phyloP scores from a whole-genome alignment of 2,888 invertebrate genomes.

The Zygogramma bicolorata region DNA sequence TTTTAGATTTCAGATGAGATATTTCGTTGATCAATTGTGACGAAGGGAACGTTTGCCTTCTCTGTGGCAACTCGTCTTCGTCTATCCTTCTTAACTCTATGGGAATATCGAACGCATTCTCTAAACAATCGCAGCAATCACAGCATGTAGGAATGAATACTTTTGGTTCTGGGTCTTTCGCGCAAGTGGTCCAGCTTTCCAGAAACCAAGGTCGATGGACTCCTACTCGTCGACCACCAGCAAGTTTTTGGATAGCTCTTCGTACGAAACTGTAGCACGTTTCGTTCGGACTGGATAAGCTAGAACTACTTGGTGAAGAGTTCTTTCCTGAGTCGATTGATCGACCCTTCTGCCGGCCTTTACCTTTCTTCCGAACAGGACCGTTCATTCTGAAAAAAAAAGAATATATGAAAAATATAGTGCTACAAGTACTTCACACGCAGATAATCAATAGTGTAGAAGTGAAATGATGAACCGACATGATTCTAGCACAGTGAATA shows the following conservation, averaged over 20 bases:
- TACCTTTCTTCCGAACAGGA: slow-evolving; percentile 66
- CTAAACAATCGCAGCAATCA: slow-evolving; percentile 71
- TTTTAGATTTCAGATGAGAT: slow-evolving; percentile 80
- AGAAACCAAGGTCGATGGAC: slow-evolving; percentile 77
- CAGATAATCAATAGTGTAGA: no score
- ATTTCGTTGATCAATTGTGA: slow-evolving; percentile 65
- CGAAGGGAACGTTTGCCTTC: slow-evolving; percentile 69
- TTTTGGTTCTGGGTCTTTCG: slow-evolving; percentile 59
- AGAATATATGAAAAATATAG: not conserved
- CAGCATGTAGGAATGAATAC: slow-evolving; percentile 70
- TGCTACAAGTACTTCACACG: no score
- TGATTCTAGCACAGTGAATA: no score
- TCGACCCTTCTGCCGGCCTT: slow-evolving; percentile 70
- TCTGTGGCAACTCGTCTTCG: slow-evolving; percentile 70
- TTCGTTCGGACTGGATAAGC: slow-evolving; percentile 91
- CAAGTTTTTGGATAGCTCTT: slow-evolving; percentile 85
- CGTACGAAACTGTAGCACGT: slow-evolving; percentile 95
- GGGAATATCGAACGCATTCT: slow-evolving; percentile 81
- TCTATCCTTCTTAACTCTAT: slow-evolving; percentile 89
- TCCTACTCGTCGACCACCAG: slow-evolving; percentile 74
- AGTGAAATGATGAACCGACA: no score
- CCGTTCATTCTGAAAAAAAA: slow-evolving; percentile 60
- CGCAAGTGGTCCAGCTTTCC: slow-evolving; percentile 78
- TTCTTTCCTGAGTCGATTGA: slow-evolving; percentile 76
- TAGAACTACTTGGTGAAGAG: slow-evolving; percentile 83